Evolutionary conservation across 2,113 vertebrate species (phyloP), one percentile per base, ranked within the genome.

Genomic region (Patagioenas fasciata): DNA sequence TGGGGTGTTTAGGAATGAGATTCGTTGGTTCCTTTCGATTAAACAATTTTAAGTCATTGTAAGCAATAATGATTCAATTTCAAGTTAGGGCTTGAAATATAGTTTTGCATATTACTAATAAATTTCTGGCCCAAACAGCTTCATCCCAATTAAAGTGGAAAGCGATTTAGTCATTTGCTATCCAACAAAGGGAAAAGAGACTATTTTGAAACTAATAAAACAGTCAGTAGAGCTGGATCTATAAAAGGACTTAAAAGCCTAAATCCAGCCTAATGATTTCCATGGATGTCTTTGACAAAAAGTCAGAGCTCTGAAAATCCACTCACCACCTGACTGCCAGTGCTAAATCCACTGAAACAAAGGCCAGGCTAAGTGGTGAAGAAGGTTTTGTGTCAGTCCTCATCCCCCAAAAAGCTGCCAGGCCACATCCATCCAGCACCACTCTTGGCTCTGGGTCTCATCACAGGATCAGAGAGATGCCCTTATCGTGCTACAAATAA

Each of bases 321-420:
- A 66, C 56, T 53, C 40, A 66, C n/a, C 20, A 38, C 26, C 32
- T 47, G 40, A 34, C 12, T 38, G 17, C 18, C 25, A 47, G 42
- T 14, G 2, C 1, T 21, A 24, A 4, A 6, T 12, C 44, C 28
- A 14, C 29, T 0, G 2, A 34, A 4, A 64, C 10, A 32, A 67
- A 42, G 9, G 15, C 54, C 60, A 73, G 24, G 20, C 18, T 48
- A 71, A 74, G 69, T 4, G 6, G 3, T 5, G 2, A 5, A 70
- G 47, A 65, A 17, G 5, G 18, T 6, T 47, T 28, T 48, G 5
- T 4, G 4, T 44, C 20, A 47, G 42, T 7, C 40, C 60, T 73
- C 28, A 38, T 1, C 4, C 17, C 11, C 13, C 0, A 0, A 72
- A 65, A 78, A 74, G 6, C 12, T 65, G 48, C 17, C 0, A 2